These are phyloP conservation scores for Lucilia sericata DNA, from an alignment of 1,140 invertebrate species.

Conservation along the genomic window DNA sequence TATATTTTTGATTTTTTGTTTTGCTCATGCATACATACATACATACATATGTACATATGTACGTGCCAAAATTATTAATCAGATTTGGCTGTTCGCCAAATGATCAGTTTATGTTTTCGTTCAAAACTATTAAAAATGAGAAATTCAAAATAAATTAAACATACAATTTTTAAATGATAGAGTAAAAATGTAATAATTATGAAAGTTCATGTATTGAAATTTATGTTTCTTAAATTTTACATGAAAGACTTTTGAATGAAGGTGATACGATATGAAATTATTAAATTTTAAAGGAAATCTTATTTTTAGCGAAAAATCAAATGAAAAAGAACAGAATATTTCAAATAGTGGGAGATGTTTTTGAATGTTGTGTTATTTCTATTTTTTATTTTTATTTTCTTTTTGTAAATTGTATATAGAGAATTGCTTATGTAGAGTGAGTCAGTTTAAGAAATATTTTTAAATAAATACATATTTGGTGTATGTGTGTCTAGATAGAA, in stretches of 20 bases:
- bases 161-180: neutral
- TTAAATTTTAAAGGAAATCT: neutral
- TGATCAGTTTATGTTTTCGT: neutral
- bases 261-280: neutral
- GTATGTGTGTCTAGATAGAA: too few species aligned
- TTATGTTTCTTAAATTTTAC: neutral
- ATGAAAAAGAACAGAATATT: neutral
- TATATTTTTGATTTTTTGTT: neutral
- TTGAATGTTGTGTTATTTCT: neutral
- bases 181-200: neutral
- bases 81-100: slow-evolving; percentile 28
- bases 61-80: slow-evolving; percentile 26
- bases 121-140: neutral
- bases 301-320: neutral
- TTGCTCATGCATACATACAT: neutral
- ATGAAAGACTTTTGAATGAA: neutral
- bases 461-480: neutral
- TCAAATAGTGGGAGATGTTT: slow-evolving; percentile 6
- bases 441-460: slow-evolving; percentile 1
- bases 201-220: neutral
- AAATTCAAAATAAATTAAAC: slow-evolving; percentile 17
- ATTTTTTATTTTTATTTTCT: neutral
- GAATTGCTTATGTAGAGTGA: neutral
- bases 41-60: neutral
- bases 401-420: too few species aligned